Percentiles rank a stretch among this genome's conserved stretches.
Evolutionary conservation across 2,797 vertebrate genomes (phyloP).

Genomic region (Sarcophilus harrisii): DNA sequence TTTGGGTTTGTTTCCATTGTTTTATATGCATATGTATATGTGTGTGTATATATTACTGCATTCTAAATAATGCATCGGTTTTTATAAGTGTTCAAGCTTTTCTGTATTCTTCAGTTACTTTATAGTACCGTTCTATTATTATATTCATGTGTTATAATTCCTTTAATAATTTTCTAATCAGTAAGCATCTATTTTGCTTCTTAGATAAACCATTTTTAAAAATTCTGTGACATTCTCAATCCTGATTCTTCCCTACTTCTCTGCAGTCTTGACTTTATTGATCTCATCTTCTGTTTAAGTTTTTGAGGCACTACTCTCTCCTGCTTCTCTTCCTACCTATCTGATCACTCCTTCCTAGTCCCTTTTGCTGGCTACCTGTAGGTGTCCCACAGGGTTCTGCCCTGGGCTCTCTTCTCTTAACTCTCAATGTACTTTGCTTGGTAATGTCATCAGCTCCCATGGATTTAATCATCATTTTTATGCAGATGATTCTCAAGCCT

Average conservation of each 20-base stretch:
- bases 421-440: background rate
- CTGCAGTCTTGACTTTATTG: background rate
- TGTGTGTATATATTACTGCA: background rate
- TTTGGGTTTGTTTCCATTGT: background rate
- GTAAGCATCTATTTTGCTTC: background rate
- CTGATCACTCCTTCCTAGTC: background rate
- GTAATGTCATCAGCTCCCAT: background rate
- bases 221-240: background rate
- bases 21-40: background rate
- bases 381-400: background rate
- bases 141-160: background rate
- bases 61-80: background rate
- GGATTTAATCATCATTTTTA: background rate
- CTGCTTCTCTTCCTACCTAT: background rate
- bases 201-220: background rate
- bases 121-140: background rate
- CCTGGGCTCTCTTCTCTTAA: background rate
- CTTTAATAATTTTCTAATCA: background rate
- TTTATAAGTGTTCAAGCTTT: background rate
- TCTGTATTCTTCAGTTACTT: background rate
- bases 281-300: background rate
- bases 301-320: background rate
- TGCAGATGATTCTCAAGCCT: background rate
- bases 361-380: background rate
- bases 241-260: background rate